These are phyloP conservation scores for Agrilus planipennis DNA, from an alignment of 1,140 invertebrate genomes.

Conservation along the genomic window DNA sequence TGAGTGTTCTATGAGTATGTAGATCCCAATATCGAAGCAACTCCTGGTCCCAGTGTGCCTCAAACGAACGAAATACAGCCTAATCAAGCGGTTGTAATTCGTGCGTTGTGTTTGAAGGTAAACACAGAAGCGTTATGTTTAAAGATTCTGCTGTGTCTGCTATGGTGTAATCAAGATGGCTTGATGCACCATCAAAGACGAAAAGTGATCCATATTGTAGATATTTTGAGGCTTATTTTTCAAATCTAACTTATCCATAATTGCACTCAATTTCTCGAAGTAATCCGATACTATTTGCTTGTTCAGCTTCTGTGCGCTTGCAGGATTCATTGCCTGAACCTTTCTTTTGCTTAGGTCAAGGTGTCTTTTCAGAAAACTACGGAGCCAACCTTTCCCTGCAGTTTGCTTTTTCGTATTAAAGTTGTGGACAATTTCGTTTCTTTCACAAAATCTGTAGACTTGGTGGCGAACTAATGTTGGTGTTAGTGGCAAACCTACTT, in stretches of 20 bases:
- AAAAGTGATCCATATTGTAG: constrained; percentile 32
- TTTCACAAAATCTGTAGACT: constrained; percentile 1
- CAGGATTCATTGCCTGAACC: constrained; percentile 27
- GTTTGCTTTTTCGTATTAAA: constrained; percentile 9
- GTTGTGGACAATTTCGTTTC: constrained; percentile 3
- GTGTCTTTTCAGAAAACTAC: constrained; percentile 18
- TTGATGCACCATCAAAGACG: constrained; percentile 27
- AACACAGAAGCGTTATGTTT: constrained; percentile 25
- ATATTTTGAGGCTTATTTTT: constrained; percentile 19
- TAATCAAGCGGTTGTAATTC: constrained; percentile 32
- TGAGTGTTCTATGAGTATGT: neutral
- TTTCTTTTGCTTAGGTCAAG: constrained; percentile 17
- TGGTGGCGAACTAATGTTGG: constrained; percentile 4
- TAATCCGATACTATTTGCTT: constrained; percentile 25
- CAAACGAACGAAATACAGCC: constrained; percentile 20
- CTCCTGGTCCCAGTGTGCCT: constrained; percentile 28
- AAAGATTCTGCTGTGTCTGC: constrained; percentile 19
- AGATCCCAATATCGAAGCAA: neutral
- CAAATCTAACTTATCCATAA: too few relatives aligned
- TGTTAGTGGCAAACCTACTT: constrained; percentile 4
- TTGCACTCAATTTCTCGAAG: constrained; percentile 20
- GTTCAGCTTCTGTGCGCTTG: constrained; percentile 29
- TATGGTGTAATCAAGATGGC: constrained; percentile 21
- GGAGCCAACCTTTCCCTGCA: constrained; percentile 21
- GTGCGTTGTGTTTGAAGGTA: constrained; percentile 29